Percentiles rank a stretch among this genome's conserved stretches.
Conservation (phyloP, 2,797 vertebrate species). For the Tympanoctomys barrerae region DNA sequence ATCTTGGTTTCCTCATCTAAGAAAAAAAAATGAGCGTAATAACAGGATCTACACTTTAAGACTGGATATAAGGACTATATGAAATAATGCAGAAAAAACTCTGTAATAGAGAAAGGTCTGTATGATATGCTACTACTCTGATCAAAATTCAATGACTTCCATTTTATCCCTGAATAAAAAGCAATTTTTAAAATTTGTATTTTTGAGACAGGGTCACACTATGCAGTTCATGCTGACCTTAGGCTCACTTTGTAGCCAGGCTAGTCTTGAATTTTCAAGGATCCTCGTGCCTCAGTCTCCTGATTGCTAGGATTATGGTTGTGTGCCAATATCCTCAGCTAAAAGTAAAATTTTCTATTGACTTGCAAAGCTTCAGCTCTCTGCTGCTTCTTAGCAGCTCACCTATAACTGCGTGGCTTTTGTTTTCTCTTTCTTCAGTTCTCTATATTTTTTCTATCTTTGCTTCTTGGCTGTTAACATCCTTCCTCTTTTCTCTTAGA, state of each 20-base stretch:
- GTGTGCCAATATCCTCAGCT: too few relatives aligned
- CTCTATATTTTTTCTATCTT: background rate
- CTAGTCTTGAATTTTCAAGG: too few relatives aligned
- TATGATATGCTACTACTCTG: background rate
- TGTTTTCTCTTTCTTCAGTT: background rate
- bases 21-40: background rate
- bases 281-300: too few relatives aligned
- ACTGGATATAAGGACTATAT: background rate
- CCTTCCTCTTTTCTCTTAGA: background rate
- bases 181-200: background rate
- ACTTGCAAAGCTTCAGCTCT: background rate
- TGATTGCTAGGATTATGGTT: too few relatives aligned
- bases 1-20: background rate
- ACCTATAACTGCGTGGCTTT: background rate
- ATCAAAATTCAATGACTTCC: background rate
- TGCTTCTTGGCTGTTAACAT: background rate
- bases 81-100: conserved; percentile 3
- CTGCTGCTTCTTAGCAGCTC: background rate
- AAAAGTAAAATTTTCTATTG: background rate
- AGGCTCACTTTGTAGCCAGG: too few relatives aligned
- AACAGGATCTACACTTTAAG: background rate
- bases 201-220: too few relatives aligned
- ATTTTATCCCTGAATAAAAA: background rate
- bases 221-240: too few relatives aligned
- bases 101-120: background rate